phyloP scores from a whole-genome alignment of 2,113 vertebrate genomes.

The Petaurus breviceps region DNA sequence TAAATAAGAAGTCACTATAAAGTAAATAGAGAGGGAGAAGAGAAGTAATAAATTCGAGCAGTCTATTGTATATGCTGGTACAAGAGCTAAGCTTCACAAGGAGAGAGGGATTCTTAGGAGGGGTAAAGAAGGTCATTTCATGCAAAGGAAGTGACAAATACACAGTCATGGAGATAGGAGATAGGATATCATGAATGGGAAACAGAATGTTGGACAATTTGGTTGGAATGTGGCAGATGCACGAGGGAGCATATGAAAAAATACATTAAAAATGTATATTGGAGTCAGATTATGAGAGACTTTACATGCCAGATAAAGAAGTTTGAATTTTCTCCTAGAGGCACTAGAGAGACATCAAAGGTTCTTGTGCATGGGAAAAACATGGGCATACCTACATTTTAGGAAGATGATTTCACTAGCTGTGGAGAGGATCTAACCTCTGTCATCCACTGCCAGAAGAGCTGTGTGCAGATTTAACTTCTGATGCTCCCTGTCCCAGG shows the following conservation, averaged over 20 bases:
- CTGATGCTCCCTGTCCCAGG: too few relatives aligned
- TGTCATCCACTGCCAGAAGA: neutral
- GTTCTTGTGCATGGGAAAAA: neutral
- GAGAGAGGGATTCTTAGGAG: neutral
- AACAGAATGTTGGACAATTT: too few relatives aligned
- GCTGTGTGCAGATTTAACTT: too few relatives aligned
- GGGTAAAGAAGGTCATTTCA: neutral
- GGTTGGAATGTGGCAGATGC: too few relatives aligned
- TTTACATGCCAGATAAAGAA: too few relatives aligned
- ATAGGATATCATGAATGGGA: too few relatives aligned
- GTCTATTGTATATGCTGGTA: neutral
- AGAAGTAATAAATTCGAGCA: neutral
- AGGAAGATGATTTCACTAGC: neutral
- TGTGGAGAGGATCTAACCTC: neutral
- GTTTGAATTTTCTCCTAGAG: too few relatives aligned
- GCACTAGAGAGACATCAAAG: neutral
- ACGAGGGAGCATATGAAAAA: too few relatives aligned
- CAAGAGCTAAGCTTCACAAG: neutral
- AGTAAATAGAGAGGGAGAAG: neutral
- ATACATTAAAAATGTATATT: too few relatives aligned
- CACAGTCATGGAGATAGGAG: neutral
- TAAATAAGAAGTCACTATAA: neutral
- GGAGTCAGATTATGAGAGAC: too few relatives aligned
- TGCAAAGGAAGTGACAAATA: neutral
- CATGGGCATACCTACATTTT: neutral